These are phyloP conservation scores for Holacanthus passer DNA, from an alignment of 2,113 vertebrate species.

Conservation along the genomic window DNA sequence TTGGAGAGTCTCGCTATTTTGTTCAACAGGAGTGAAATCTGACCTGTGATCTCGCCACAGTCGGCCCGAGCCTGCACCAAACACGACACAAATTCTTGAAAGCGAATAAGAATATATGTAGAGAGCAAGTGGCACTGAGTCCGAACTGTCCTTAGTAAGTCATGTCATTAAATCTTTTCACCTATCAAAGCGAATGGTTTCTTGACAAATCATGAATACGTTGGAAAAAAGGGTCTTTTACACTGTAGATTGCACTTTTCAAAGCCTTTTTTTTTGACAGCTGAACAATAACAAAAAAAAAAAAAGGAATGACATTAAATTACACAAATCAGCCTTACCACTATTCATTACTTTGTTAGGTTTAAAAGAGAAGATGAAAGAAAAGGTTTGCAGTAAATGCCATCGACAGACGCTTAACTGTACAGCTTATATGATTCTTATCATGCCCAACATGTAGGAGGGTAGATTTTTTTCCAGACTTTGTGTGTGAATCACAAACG, in stretches of 20 bases:
- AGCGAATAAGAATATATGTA: background rate
- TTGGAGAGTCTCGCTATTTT: background rate
- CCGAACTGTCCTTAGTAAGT: conserved; percentile 10
- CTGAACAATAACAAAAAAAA: conserved; percentile 38
- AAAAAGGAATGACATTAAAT: conserved; percentile 19
- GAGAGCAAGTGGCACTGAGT: background rate
- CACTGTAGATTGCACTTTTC: conserved; percentile 29
- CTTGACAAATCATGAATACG: conserved; percentile 39
- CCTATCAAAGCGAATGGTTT: conserved; percentile 29
- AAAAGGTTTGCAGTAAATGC: background rate
- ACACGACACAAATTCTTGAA: background rate
- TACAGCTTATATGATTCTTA: background rate
- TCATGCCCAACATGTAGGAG: background rate
- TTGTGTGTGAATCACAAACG: background rate
- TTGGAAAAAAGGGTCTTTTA: background rate
- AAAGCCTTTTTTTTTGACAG: conserved; percentile 40
- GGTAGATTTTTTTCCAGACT: background rate
- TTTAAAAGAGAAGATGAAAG: background rate
- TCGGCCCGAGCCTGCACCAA: background rate
- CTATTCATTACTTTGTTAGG: conserved; percentile 22
- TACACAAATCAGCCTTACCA: conserved; percentile 2
- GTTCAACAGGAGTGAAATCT: background rate
- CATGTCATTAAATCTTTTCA: conserved; percentile 28
- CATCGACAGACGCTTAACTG: background rate
- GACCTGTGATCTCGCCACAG: background rate